Evolutionary conservation across 1,140 invertebrate species (phyloP), one percentile per base, ranked within the genome.

Genomic region (Daktulosphaira vitifoliae): DNA sequence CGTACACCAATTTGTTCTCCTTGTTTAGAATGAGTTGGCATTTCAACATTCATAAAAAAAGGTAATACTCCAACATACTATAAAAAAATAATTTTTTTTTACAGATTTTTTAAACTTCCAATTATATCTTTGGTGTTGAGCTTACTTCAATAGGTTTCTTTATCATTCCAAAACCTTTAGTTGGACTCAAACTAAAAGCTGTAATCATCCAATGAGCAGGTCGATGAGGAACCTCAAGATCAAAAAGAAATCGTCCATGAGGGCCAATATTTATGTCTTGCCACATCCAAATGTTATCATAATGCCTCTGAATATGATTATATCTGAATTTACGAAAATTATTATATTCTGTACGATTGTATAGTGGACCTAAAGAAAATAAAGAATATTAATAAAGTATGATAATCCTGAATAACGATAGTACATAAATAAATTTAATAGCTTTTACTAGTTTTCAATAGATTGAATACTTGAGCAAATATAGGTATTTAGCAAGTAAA

Each of bases 1-100:
- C 94, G 79, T 1, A 97, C 80, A 4, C 93, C 94, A 33, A 98
- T 81, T 76, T 97, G 94, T 77, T 98, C 95, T 18, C 94, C 94
- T 72, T 93, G 87, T 20, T 84, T 81, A 70, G 89, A 88, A 15
- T 77, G 75, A 1, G 78, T 79, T 0, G 95, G 93, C 80, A 95
- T 92, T 75, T 98, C 94, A 11, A 97, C 89, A 70, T 90, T 92
- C 49, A 97, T 95, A 74, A 89, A 96, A 80, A 98, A 96, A 23
- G 91, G 91, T 18, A 92, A 77, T 0, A 91, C 83, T 3, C 89
- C 91, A 29, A 85, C 81, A 74, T 93, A 92, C 76, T 84, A 73
- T 11, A 71, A 71, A 70, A 68, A 50, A 8, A 44, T 56, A 18
- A 29, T 56, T 26, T 33, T 38, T 15, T 8, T 13, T 38, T n/a